These are phyloP conservation scores for Trichomycterus rosablanca DNA, from an alignment of 2,113 vertebrate genomes.

Conservation along the genomic window DNA sequence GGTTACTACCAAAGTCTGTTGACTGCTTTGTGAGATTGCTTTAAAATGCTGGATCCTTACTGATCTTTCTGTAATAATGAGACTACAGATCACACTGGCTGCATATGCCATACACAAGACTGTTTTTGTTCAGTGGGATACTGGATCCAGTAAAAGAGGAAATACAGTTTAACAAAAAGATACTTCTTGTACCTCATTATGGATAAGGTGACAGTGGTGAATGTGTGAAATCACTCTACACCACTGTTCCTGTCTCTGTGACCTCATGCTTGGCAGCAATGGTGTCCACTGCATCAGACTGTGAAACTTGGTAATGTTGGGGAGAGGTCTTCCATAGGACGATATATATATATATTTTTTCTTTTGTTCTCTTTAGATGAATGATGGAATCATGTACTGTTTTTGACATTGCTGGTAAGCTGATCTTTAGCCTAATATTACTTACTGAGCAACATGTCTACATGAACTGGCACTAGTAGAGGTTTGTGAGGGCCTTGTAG, in stretches of 20 bases:
- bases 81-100: constrained; percentile 43
- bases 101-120: constrained; percentile 48
- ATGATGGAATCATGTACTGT: neutral
- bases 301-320: too few species aligned
- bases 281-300: too few species aligned
- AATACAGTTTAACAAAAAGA: constrained; percentile 36
- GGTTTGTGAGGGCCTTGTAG: too few species aligned
- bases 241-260: constrained; percentile 48
- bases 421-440: constrained; percentile 13
- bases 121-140: constrained; percentile 39
- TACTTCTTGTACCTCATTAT: constrained; percentile 51
- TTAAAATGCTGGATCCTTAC: neutral
- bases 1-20: constrained; percentile 8
- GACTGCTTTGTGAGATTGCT: too few species aligned
- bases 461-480: too few species aligned
- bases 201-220: constrained; percentile 51
- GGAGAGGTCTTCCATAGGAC: neutral
- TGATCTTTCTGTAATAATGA: too few species aligned
- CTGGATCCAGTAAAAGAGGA: constrained; percentile 46
- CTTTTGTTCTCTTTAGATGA: constrained; percentile 1
- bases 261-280: constrained; percentile 50
- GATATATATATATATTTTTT: constrained; percentile 2
- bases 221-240: constrained; percentile 50
- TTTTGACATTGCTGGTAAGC: constrained; percentile 2
- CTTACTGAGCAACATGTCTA: too few species aligned